Evolutionary conservation across 2,113 vertebrate genomes (phyloP).

Genomic region (Zapus hudsonius): DNA sequence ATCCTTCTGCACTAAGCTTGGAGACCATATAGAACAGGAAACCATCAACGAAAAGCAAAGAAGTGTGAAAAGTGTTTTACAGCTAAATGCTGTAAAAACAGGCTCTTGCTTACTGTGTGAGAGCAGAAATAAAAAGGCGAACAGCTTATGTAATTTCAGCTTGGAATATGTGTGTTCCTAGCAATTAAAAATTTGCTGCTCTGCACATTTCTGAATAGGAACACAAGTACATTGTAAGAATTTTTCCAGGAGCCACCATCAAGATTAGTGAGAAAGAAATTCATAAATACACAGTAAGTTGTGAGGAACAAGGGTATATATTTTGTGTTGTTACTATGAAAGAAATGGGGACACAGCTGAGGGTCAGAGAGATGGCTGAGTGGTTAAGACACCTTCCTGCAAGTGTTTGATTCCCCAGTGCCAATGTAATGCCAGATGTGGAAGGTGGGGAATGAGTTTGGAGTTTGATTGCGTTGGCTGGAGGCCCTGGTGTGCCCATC

Average conservation of each 20-base stretch:
- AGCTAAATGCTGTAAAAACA: neutral
- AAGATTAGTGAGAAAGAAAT: neutral
- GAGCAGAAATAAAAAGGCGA: neutral
- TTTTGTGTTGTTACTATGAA: neutral
- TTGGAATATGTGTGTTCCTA: neutral
- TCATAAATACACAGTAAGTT: neutral
- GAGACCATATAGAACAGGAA: neutral
- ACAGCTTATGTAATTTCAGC: neutral
- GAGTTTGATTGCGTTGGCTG: no score
- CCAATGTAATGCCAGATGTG: neutral
- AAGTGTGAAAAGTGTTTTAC: neutral
- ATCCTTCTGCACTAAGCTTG: neutral
- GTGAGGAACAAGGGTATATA: neutral
- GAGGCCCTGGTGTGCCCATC: no score
- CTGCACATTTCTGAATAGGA: neutral
- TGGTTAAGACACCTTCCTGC: neutral
- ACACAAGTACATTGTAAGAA: no score
- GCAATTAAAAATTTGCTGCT: neutral
- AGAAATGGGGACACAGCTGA: no score
- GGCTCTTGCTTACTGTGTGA: neutral
- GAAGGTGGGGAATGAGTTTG: no score
- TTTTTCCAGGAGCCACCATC: neutral
- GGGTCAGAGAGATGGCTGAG: neutral
- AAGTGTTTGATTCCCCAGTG: no score
- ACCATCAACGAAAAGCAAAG: neutral